Evolutionary conservation across 2,888 invertebrate genomes (phyloP).

Genomic region (Abscondita cerata): DNA sequence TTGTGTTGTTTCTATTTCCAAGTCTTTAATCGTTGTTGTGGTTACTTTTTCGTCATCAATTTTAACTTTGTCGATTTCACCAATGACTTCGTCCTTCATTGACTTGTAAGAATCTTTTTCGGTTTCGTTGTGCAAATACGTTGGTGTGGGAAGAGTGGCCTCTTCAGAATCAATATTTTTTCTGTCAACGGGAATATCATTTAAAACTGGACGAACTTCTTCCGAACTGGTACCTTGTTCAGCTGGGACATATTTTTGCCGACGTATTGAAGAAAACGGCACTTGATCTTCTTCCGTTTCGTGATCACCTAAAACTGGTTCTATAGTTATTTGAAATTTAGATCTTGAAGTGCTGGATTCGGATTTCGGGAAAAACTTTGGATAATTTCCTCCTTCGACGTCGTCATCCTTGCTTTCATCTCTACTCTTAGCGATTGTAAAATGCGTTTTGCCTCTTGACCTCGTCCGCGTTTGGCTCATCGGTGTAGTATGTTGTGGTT

Average conservation of each 20-base stretch:
- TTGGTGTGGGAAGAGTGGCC: constrained; percentile 13
- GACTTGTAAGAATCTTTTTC: neutral
- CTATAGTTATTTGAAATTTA: constrained; percentile 56
- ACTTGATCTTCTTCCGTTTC: constrained; percentile 60
- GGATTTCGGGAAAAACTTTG: constrained; percentile 49
- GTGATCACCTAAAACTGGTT: constrained; percentile 46
- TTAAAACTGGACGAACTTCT: neutral
- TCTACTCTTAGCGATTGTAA: constrained; percentile 51
- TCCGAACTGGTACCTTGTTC: neutral
- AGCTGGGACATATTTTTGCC: constrained; percentile 15
- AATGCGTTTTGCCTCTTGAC: constrained; percentile 64
- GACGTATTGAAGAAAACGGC: constrained; percentile 55
- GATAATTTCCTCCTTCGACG: constrained; percentile 61
- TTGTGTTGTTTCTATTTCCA: neutral
- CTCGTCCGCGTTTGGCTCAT: constrained; percentile 44
- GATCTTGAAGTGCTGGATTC: constrained; percentile 52
- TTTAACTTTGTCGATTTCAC: constrained; percentile 7
- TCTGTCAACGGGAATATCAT: constrained; percentile 16
- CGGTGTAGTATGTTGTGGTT: constrained; percentile 12
- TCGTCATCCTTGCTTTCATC: constrained; percentile 51
- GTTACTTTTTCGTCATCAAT: constrained; percentile 33
- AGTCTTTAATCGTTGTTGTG: neutral
- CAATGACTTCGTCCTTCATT: constrained; percentile 5
- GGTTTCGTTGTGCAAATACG: constrained; percentile 13
- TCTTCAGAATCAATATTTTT: constrained; percentile 17